Evolutionary conservation across 2,797 vertebrate genomes (phyloP).

Genomic region (Aldrovandia affinis): DNA sequence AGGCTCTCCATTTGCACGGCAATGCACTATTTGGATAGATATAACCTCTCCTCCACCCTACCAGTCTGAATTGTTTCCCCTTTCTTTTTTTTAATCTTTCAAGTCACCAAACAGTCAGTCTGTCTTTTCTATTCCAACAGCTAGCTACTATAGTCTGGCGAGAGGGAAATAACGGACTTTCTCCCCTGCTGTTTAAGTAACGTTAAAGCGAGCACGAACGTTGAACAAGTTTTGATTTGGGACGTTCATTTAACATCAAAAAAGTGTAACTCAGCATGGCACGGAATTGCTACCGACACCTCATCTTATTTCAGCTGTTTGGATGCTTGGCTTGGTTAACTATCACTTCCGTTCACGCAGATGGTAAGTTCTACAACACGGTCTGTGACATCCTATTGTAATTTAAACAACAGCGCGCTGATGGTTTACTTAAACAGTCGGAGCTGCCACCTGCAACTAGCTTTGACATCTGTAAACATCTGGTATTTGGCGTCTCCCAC

Average conservation of each 20-base stretch:
- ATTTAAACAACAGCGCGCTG: not conserved
- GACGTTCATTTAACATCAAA: constrained; percentile 34
- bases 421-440: not conserved
- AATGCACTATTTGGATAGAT: constrained; percentile 71
- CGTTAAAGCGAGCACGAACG: constrained; percentile 42
- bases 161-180: constrained; percentile 39
- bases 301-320: constrained; percentile 55
- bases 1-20: constrained; percentile 70
- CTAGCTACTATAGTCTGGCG: constrained; percentile 38
- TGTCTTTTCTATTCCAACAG: constrained; percentile 32
- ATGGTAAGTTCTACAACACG: constrained; percentile 73
- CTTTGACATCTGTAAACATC: constrained; percentile 14
- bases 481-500: not conserved
- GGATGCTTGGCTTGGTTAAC: constrained; percentile 68
- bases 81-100: constrained; percentile 50
- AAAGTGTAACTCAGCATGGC: constrained; percentile 56
- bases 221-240: constrained; percentile 37
- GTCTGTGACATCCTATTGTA: constrained; percentile 20
- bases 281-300: constrained; percentile 39
- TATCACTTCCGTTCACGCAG: constrained; percentile 68
- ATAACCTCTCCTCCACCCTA: constrained; percentile 70
- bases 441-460: not conserved
- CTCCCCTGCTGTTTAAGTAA: constrained; percentile 12
- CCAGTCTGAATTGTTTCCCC: constrained; percentile 54
- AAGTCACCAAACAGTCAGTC: constrained; percentile 45